Percentiles rank a stretch among this genome's conserved stretches.
These are phyloP conservation scores for Pteronura brasiliensis DNA, from an alignment of 2,113 vertebrate species.

Conservation along the genomic window DNA sequence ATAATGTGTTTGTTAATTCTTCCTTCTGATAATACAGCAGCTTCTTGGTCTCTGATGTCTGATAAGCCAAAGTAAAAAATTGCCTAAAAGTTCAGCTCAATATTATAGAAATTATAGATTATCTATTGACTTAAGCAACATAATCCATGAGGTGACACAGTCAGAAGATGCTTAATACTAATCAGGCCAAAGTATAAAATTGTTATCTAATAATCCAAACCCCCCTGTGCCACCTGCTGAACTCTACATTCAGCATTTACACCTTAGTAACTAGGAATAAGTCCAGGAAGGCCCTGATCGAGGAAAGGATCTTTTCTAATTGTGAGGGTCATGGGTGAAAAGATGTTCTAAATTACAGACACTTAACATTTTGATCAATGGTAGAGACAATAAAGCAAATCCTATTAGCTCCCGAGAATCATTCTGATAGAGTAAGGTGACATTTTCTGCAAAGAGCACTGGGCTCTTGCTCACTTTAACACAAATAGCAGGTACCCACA, in stretches of 20 bases:
- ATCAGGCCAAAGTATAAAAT: not conserved
- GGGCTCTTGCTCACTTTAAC: not conserved
- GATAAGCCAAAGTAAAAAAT: not conserved
- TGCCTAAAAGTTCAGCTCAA: not conserved
- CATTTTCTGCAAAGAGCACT: not conserved
- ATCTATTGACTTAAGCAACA: not conserved
- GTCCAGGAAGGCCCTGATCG: not conserved
- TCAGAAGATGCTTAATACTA: constrained; percentile 23
- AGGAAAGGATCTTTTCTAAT: constrained; percentile 3
- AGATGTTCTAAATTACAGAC: not conserved
- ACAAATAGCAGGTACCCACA: not conserved
- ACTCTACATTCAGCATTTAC: not conserved
- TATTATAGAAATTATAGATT: not conserved
- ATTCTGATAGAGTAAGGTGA: not conserved
- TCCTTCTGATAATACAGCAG: constrained; percentile 15
- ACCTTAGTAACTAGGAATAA: not conserved
- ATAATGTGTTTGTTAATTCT: constrained; percentile 14
- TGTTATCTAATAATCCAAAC: not conserved
- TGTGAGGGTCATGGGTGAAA: not conserved
- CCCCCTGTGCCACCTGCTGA: not conserved
- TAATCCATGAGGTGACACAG: not conserved
- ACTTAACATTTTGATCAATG: not conserved
- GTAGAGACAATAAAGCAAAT: not conserved
- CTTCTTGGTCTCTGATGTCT: constrained; percentile 12
- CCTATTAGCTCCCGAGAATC: not conserved